These are phyloP conservation scores for Bradypodion ventrale DNA, from an alignment of 2,797 vertebrate species.

Conservation along the genomic window DNA sequence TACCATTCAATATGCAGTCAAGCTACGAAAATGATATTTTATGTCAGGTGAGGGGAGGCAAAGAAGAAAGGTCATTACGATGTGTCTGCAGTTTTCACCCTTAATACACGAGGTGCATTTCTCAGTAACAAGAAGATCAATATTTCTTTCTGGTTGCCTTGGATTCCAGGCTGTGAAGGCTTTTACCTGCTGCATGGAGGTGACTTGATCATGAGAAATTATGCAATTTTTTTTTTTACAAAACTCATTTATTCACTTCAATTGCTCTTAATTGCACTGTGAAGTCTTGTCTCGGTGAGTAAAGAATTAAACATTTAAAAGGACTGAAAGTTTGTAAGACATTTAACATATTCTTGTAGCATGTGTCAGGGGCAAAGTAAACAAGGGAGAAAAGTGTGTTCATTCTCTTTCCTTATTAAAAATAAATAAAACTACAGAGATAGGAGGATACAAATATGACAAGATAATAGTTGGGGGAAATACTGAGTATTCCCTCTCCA, in stretches of 20 bases:
- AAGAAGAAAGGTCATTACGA: slow-evolving; percentile 70
- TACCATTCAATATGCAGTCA: slow-evolving; percentile 68
- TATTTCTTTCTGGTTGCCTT: slow-evolving; percentile 68
- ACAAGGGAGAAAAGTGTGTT: not conserved
- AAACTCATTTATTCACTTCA: slow-evolving; percentile 49
- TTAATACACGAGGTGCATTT: slow-evolving; percentile 72
- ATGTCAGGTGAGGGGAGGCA: slow-evolving; percentile 64
- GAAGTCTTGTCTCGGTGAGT: slow-evolving; percentile 19
- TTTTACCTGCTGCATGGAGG: slow-evolving; percentile 50
- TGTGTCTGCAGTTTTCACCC: slow-evolving; percentile 66
- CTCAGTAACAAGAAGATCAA: slow-evolving; percentile 74
- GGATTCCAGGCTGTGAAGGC: slow-evolving; percentile 63
- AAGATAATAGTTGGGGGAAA: not conserved
- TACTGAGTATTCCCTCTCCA: not conserved
- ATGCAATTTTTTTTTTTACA: slow-evolving; percentile 58
- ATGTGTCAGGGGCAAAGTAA: not conserved
- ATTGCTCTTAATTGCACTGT: slow-evolving; percentile 40
- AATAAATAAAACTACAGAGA: not conserved
- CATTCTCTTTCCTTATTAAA: too few relatives aligned
- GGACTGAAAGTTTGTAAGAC: not conserved
- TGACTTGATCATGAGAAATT: slow-evolving; percentile 59
- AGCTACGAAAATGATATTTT: slow-evolving; percentile 71
- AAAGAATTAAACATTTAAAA: slow-evolving; percentile 33
- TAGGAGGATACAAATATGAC: not conserved
- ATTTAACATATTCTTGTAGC: slow-evolving; percentile 31